Base-by-base conservation (phyloP, 1,140 invertebrate species). In the Papilio machaon region DNA sequence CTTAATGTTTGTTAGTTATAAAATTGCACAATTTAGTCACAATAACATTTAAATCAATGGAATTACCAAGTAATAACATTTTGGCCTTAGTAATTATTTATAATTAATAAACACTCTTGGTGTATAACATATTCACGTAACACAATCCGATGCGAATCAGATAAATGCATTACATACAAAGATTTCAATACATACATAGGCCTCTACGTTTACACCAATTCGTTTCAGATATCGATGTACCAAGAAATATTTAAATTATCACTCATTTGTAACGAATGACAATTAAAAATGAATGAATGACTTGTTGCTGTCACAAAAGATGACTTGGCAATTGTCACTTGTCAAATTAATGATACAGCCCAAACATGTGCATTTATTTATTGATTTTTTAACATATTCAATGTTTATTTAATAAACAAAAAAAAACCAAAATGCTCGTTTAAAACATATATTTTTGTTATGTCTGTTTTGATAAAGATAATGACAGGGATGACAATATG, bases 121-220 rank as follows among this genome's bases (percentile, higher is more conserved):
- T 70, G 64, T 70, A 49, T 5, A 77, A 49, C 43, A 76, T 35
- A 77, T 77, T 77, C 30, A 23, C 75, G 60, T 38, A 58, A 77
- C 47, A 77, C 75, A 54, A 77, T 77, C 77, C 58, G 77, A 79
- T 79, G 77, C 58, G 10, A 64, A 64, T 79, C 77, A 79, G 77
- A 79, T 79, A 79, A 79, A 79, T 79, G 77, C 77, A 79, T 64
- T 64, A 60, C n/a, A 60, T 43, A 64, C 60, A 35, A 70, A 70
- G 30, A 70, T 35, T 70, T 70, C 11, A 70, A 70, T 70, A 30
- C 64, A 70, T 35, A 70, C 23, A 70, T 70, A 70, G 64, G 30
- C 64, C 64, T 5, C 13, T 15, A 35, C 60, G 10, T 11, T 8
- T 19, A 54, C 52, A 17, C 5, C 6, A 13, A 54, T 54, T 54